Base-by-base conservation (phyloP, 2,113 vertebrate species). In the Apodemus sylvaticus region DNA sequence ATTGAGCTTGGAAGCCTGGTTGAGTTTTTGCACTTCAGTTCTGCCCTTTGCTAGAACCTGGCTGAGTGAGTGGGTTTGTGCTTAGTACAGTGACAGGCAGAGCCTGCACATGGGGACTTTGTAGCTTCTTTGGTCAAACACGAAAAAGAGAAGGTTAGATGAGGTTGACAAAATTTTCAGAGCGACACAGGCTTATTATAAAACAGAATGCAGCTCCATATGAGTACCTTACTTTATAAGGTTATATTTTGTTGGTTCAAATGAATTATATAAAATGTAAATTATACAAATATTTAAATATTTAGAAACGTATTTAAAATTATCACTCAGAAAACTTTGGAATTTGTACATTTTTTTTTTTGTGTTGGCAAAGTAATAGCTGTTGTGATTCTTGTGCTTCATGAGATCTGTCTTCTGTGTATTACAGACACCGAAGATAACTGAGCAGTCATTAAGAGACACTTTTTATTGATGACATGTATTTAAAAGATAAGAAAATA, bases 21-120 rank as follows among this genome's bases (percentile, higher is more conserved):
- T 89, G 66, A 78, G 42, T 92, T 93, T 96, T 97, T 71, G 31
- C 55, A 92, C 70, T 73, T 92, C 1, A 88, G 42, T 74, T 86
- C 7, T 39, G 73, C 62, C 64, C 79, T 48, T 66, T 93, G n/a
- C 7, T 68, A 34, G 73, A 89, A 77, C 26, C 53, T 93, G 88
- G 76, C 79, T 90, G 29, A 83, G 68, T 48, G 31, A 89, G n/a
- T 78, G 39, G 17, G 48, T 66, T 87, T 88, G 26, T 83, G 42
- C 68, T 68, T 53, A 53, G 26, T 85, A 42, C 17, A 58, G 0
- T 55, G 81, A 68, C 60, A 68, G 74, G 55, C 66, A 68, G 83
- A 51, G 26, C 17, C 8, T 13, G 34, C 42, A 20, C 79, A 51
- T 7, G 78, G 0, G 74, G 66, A 42, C 45, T 78, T 34, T 60